A percentile compares a stretch with the other conserved stretches of the same genome.
phyloP scores from a whole-genome alignment of 2,113 vertebrate genomes.

The Heterochromis multidens region DNA sequence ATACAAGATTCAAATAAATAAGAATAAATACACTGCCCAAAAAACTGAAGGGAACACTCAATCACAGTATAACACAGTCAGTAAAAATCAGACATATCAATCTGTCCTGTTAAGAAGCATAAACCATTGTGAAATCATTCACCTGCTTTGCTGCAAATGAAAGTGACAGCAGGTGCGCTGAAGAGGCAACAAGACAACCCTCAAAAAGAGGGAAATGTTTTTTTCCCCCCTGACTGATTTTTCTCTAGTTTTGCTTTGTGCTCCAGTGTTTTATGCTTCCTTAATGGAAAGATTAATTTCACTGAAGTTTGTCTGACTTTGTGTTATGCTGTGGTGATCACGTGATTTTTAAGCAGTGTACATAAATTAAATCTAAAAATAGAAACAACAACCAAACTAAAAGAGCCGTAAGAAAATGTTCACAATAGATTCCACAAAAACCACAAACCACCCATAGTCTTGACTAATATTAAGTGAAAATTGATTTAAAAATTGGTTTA shows the following conservation, averaged over 20 bases:
- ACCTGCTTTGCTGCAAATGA: neutral
- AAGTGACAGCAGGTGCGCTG: neutral
- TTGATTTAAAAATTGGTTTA: neutral
- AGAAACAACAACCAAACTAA: neutral
- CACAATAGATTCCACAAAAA: neutral
- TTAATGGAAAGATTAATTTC: neutral
- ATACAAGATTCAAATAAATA: neutral
- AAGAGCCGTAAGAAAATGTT: neutral
- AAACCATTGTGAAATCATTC: neutral
- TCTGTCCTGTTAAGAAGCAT: neutral
- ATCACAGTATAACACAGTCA: neutral
- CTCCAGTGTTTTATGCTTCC: neutral
- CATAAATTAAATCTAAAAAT: neutral
- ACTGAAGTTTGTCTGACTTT: neutral
- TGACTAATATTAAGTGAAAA: fast-evolving
- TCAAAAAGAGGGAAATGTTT: neutral
- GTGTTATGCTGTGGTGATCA: neutral
- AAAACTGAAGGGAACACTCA: too few species aligned
- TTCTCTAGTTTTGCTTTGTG: neutral
- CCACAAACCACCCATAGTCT: neutral
- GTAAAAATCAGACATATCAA: neutral
- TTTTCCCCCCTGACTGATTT: neutral
- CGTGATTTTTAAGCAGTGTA: neutral
- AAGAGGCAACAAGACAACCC: neutral
- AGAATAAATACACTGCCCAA: neutral